Evolutionary conservation across 2,888 invertebrate species (phyloP).

Genomic region (Kuschelorhynchus macadamiae): DNA sequence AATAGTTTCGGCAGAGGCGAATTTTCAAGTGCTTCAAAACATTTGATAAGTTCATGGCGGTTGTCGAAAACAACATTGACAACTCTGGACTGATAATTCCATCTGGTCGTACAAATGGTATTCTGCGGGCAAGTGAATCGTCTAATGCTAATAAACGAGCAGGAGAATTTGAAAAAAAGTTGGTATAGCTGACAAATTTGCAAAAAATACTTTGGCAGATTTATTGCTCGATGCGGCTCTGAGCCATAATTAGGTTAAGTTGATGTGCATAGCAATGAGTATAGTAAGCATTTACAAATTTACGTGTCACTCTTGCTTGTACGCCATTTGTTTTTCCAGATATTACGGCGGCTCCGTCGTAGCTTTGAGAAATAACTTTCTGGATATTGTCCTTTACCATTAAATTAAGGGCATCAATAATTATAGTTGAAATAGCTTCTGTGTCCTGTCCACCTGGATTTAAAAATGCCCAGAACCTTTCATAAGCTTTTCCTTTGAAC

Average conservation of each 20-base stretch:
- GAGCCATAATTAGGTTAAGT: no score
- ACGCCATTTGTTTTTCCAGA: constrained; percentile 33
- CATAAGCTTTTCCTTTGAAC: constrained; percentile 19
- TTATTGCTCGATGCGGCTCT: no score
- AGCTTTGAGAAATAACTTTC: constrained; percentile 19
- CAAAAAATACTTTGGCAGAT: constrained; percentile 32
- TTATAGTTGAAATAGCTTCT: constrained; percentile 17
- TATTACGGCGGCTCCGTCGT: no score
- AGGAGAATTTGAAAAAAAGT: constrained; percentile 20
- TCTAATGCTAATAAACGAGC: constrained; percentile 1
- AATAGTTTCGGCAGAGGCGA: no score
- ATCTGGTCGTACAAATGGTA: not conserved
- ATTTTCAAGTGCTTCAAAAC: not conserved
- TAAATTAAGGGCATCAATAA: constrained; percentile 27
- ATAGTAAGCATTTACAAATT: constrained; percentile 3
- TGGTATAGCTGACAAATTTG: constrained; percentile 34
- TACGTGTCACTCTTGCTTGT: constrained; percentile 33
- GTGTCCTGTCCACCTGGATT: constrained; percentile 48
- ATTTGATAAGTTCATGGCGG: not conserved
- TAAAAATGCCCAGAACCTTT: constrained; percentile 55
- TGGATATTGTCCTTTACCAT: constrained; percentile 20
- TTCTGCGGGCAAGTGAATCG: not conserved
- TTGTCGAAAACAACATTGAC: not conserved
- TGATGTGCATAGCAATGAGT: no score
- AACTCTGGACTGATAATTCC: not conserved